These are phyloP conservation scores for Mirza zaza DNA, from an alignment of 2,113 vertebrate species.

Conservation along the genomic window DNA sequence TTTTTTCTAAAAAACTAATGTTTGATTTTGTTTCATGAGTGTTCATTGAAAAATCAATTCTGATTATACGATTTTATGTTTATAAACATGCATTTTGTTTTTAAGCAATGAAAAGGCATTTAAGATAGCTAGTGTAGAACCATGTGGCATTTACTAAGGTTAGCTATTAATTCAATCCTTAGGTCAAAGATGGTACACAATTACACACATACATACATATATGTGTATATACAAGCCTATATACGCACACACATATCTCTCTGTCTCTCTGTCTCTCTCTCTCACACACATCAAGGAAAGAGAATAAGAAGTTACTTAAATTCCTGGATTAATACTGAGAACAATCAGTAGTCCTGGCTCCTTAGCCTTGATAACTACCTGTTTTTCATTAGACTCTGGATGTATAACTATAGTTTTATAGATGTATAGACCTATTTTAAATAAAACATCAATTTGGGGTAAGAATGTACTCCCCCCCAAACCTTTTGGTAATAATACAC, in stretches of 20 bases:
- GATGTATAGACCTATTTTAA: background rate
- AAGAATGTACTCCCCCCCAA: background rate
- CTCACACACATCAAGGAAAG: background rate
- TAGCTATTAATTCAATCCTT: background rate
- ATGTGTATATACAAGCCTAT: background rate
- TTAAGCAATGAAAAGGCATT: background rate
- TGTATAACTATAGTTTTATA: background rate
- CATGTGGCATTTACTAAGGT: background rate
- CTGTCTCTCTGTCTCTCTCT: too few species aligned
- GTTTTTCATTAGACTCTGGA: background rate
- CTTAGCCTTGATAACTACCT: background rate
- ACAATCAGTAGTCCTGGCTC: background rate
- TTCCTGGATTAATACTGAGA: accelerated
- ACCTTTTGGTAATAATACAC: background rate
- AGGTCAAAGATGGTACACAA: background rate
- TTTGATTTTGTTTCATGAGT: background rate
- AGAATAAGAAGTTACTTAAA: background rate
- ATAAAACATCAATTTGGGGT: background rate
- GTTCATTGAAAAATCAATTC: conserved; percentile 17
- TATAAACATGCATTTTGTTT: conserved; percentile 16
- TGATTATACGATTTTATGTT: background rate
- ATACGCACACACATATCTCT: too few species aligned
- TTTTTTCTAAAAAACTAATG: background rate
- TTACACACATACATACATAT: background rate
- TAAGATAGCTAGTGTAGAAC: background rate